Percentiles rank a stretch among this genome's conserved stretches.
These are phyloP conservation scores for Trichonephila inaurata DNA, from an alignment of 1,140 invertebrate species.

Conservation along the genomic window DNA sequence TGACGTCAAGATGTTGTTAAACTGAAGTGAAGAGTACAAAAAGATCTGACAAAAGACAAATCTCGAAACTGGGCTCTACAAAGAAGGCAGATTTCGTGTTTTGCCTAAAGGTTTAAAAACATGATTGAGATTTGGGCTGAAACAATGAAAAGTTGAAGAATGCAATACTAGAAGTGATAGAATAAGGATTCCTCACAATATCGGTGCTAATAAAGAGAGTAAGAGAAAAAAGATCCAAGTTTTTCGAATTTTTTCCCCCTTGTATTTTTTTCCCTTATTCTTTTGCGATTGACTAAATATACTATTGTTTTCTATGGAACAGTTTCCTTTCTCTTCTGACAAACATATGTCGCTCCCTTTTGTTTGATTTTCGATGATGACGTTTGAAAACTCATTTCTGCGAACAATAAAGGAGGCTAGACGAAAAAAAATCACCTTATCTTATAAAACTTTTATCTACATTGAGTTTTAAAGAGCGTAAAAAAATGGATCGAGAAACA, in stretches of 20 bases:
- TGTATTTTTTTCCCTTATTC: slow-evolving; percentile 1
- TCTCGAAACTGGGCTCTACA: slow-evolving; percentile 4
- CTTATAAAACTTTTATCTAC: neutral
- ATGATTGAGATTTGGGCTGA: slow-evolving; percentile 52
- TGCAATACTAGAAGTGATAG: slow-evolving; percentile 13
- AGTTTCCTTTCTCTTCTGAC: slow-evolving; percentile 12
- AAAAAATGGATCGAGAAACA: neutral
- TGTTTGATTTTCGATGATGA: slow-evolving; percentile 60
- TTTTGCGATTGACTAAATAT: slow-evolving; percentile 34
- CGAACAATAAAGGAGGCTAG: slow-evolving; percentile 51
- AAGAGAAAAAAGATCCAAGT: slow-evolving; percentile 5
- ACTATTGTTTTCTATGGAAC: slow-evolving; percentile 47
- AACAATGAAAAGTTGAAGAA: slow-evolving; percentile 51
- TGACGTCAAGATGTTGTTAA: slow-evolving; percentile 33
- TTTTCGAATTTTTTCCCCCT: slow-evolving; percentile 2
- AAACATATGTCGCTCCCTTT: slow-evolving; percentile 61
- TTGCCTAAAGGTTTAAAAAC: slow-evolving; percentile 56
- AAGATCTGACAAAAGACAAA: slow-evolving; percentile 28
- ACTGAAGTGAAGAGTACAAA: slow-evolving; percentile 14
- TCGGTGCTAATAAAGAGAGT: slow-evolving; percentile 37
- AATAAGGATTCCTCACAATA: slow-evolving; percentile 35
- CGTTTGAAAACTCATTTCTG: slow-evolving; percentile 64
- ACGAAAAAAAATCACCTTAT: neutral
- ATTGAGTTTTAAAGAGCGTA: neutral
- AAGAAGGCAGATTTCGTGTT: slow-evolving; percentile 25